Conservation (phyloP, 2,888 invertebrate genomes). For the Acrobasis consociella region DNA sequence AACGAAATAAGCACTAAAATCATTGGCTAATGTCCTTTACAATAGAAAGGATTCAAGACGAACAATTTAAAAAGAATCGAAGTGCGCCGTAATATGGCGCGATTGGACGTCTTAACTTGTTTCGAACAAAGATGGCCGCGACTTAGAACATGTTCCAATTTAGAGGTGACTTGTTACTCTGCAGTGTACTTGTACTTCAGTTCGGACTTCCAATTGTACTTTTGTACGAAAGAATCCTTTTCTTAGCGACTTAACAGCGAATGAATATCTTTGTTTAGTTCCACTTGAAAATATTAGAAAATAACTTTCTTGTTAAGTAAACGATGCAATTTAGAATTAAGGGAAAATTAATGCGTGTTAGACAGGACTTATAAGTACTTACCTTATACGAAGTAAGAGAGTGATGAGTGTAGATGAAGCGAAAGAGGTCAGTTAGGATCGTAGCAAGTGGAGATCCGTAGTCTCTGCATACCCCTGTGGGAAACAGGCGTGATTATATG, state of each 20-base stretch:
- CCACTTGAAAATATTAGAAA: too few relatives aligned
- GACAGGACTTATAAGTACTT: too few relatives aligned
- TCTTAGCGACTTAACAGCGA: background rate
- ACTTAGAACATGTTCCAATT: conserved; percentile 36
- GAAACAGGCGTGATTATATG: too few relatives aligned
- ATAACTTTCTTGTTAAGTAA: too few relatives aligned
- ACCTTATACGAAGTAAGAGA: too few relatives aligned
- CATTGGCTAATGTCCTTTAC: conserved; percentile 38
- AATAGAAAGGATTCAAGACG: conserved; percentile 28
- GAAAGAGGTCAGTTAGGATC: too few relatives aligned
- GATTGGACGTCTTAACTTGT: conserved; percentile 46
- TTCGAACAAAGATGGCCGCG: conserved; percentile 41
- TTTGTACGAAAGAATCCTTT: conserved; percentile 16
- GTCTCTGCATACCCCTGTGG: too few relatives aligned
- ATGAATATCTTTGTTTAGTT: background rate
- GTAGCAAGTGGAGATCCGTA: too few relatives aligned
- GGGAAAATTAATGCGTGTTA: too few relatives aligned
- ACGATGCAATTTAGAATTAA: too few relatives aligned
- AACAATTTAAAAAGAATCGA: conserved; percentile 32
- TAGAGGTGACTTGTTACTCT: conserved; percentile 34
- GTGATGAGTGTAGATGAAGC: too few relatives aligned
- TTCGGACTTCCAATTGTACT: conserved; percentile 29
- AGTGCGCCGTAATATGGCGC: conserved; percentile 43
- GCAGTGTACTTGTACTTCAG: conserved; percentile 36
- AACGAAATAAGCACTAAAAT: conserved; percentile 40